phyloP scores from a whole-genome alignment of 2,888 invertebrate species.

The Pteria penguin region DNA sequence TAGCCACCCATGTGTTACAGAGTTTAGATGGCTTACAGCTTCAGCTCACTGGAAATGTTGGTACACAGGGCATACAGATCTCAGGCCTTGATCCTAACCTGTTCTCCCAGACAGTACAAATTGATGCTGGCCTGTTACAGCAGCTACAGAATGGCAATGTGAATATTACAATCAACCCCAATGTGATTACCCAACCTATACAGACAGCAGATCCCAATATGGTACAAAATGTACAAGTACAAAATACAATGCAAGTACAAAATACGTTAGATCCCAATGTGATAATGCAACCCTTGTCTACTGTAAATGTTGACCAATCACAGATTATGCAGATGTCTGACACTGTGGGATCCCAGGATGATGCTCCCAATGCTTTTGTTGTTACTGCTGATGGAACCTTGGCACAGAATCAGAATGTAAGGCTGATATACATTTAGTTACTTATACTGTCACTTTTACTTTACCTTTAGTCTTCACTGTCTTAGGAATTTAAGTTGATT shows the following conservation, averaged over 20 bases:
- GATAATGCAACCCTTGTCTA: slow-evolving; percentile 72
- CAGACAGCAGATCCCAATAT: slow-evolving; percentile 61
- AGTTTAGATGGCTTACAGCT: slow-evolving; percentile 78
- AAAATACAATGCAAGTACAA: slow-evolving; percentile 29
- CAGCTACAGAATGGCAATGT: slow-evolving; percentile 79
- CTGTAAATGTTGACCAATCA: slow-evolving; percentile 48
- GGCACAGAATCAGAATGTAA: slow-evolving; percentile 42
- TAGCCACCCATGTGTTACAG: slow-evolving; percentile 73
- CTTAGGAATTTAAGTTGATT: too few relatives aligned
- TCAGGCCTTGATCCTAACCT: slow-evolving; percentile 79
- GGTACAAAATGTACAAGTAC: slow-evolving; percentile 58
- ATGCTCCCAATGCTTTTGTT: slow-evolving; percentile 51
- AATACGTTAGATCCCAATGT: slow-evolving; percentile 72
- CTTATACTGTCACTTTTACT: too few relatives aligned
- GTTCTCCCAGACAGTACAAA: slow-evolving; percentile 80
- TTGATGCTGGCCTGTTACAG: slow-evolving; percentile 81
- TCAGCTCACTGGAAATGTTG: slow-evolving; percentile 74
- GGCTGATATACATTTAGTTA: too few relatives aligned
- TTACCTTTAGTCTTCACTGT: too few relatives aligned
- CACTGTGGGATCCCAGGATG: slow-evolving; percentile 37
- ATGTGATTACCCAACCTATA: slow-evolving; percentile 45
- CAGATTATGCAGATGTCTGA: slow-evolving; percentile 40
- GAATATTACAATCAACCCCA: slow-evolving; percentile 78
- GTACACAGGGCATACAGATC: slow-evolving; percentile 79
- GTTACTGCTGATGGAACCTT: slow-evolving; percentile 45